Conservation (phyloP, 1,140 invertebrate species). For the Temnothorax longispinosus region DNA sequence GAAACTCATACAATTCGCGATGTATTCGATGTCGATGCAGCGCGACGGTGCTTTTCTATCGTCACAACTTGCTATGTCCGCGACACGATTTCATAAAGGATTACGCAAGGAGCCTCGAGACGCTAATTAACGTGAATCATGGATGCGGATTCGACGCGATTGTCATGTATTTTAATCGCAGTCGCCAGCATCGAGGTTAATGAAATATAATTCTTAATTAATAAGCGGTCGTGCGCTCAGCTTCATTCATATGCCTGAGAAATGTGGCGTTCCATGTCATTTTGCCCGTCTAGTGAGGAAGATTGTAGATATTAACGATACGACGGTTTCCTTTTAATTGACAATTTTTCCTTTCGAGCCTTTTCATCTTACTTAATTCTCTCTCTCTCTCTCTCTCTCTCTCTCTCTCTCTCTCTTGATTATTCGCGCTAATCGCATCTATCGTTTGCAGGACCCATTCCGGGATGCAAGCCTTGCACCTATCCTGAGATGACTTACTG, state of each 20-base stretch:
- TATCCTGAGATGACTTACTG: constrained; percentile 89
- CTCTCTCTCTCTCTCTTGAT: not conserved
- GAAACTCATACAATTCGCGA: not conserved
- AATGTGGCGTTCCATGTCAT: not conserved
- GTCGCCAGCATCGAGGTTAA: constrained; percentile 53
- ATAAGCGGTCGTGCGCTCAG: not conserved
- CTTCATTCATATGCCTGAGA: not conserved
- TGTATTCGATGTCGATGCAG: constrained; percentile 19
- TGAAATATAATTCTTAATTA: constrained; percentile 57
- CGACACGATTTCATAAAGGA: constrained; percentile 63
- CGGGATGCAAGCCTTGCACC: constrained; percentile 89
- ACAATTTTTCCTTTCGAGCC: constrained; percentile 19
- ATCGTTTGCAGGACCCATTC: constrained; percentile 83
- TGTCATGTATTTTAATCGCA: constrained; percentile 66
- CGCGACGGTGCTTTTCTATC: not conserved
- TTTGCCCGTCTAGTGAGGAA: not conserved
- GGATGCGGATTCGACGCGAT: constrained; percentile 59
- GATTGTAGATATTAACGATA: not conserved
- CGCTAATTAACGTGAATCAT: constrained; percentile 72
- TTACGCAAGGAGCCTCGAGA: constrained; percentile 63
- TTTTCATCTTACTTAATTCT: not conserved
- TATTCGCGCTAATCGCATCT: not conserved
- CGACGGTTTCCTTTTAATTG: not conserved
- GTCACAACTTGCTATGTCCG: constrained; percentile 12
- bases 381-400: too few relatives aligned